Base-by-base conservation (phyloP, 2,888 invertebrate genomes). In the Drosophila lacicola region DNA sequence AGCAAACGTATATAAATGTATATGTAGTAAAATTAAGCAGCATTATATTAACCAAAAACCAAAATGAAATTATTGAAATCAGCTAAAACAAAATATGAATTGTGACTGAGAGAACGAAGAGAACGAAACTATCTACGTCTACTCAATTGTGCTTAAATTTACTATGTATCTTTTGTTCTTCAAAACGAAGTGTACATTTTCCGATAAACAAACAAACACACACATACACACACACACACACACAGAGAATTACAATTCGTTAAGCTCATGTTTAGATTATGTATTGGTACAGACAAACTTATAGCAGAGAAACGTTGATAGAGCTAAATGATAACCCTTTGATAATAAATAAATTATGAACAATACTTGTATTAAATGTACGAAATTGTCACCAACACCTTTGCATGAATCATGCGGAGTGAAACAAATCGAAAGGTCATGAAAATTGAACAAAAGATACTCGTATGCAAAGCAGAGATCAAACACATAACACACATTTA, bases 1-100 rank as follows among this genome's bases (percentile, higher is more conserved):
- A 88, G 81, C 78, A 84, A 83, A 70, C 84, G 73, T 75, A 84
- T 78, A 82, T 88, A 82, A 87, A 86, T 77, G 81, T 80, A 79
- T 78, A 78, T 78, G 80, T 79, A 80, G 79, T 74, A 74, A 80
- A 76, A 80, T 75, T 80, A 83, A 88, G 89, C 82, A 87, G 74
- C 80, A 80, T 74, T 80, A 83, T 80, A 88, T 86, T 88, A 88
- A 88, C 87, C 82, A 81, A 81, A 82, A 78, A 77, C 57, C 57
- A 70, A 75, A 70, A 70, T 53, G 44, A 78, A 79, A 74, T 69
- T 76, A 89, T 82, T 72, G 69, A 88, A 79, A 87, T 79, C 74
- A 82, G 82, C 72, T 74, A 78, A 76, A 58, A 54, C 44, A 50
- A 65, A 71, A 56, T 55, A 45, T 54, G 53, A 67, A 79, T 80